Evolutionary conservation across 2,797 vertebrate genomes (phyloP).

Genomic region (Aulostomus chinensis): DNA sequence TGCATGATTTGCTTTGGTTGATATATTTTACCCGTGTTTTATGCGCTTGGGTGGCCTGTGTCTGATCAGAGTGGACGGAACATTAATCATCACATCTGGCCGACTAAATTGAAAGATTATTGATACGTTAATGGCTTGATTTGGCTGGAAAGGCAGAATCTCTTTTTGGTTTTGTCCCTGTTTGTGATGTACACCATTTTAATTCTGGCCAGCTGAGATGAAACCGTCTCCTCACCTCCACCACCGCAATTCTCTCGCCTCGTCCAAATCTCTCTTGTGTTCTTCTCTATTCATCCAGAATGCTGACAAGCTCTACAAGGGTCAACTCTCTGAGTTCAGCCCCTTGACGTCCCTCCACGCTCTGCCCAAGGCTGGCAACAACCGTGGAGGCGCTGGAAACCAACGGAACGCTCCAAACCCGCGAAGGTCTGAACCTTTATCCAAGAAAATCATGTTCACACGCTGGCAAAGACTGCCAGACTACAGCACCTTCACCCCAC

Average conservation of each 20-base stretch:
- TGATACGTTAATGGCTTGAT: not conserved
- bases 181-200: not conserved
- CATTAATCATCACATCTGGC: conserved; percentile 27
- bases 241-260: not conserved
- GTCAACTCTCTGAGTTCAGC: conserved; percentile 86
- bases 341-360: conserved; percentile 84
- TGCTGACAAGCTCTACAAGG: conserved; percentile 78
- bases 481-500: conserved; percentile 83
- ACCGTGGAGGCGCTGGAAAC: conserved; percentile 37
- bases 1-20: conserved; percentile 37
- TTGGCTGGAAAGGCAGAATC: not conserved
- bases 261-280: not conserved
- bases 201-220: conserved; percentile 33
- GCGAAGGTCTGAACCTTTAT: conserved; percentile 81
- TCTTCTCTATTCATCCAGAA: conserved; percentile 71
- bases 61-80: conserved; percentile 6
- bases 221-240: conserved; percentile 11
- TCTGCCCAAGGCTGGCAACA: conserved; percentile 49
- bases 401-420: conserved; percentile 69
- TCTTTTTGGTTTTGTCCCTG: not conserved
- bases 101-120: not conserved
- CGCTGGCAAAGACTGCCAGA: conserved; percentile 80
- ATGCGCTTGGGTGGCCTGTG: not conserved
- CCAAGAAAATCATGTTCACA: conserved; percentile 85
- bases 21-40: not conserved